Evolutionary conservation across 2,113 vertebrate genomes (phyloP).

Genomic region (Solenodon paradoxus): DNA sequence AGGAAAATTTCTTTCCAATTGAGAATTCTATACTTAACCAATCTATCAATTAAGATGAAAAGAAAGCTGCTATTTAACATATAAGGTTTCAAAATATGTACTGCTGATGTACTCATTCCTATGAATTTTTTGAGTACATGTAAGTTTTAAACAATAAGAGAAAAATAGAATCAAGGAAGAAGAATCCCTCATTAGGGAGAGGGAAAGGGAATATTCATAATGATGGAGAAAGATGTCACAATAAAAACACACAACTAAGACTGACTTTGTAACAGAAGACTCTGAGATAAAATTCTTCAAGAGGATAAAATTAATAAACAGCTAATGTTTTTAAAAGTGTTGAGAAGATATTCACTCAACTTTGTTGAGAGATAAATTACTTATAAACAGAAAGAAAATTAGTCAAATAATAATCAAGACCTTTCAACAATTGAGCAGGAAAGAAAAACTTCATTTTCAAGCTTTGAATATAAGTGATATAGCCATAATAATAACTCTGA

Average conservation of each 20-base stretch:
- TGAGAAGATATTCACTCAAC: neutral
- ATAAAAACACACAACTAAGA: neutral
- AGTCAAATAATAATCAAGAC: constrained; percentile 32
- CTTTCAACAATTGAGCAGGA: neutral
- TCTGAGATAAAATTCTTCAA: neutral
- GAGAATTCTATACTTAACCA: neutral
- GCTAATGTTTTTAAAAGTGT: neutral
- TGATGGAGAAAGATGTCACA: neutral
- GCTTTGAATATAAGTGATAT: neutral
- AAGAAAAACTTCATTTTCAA: neutral
- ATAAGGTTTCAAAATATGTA: neutral
- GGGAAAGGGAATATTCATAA: neutral
- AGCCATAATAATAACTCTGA: neutral
- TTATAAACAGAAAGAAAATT: constrained; percentile 3
- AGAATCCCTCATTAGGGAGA: neutral
- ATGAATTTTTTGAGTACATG: neutral
- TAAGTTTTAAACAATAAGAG: neutral
- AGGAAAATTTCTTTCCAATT: neutral
- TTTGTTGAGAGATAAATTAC: neutral
- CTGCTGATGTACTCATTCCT: neutral
- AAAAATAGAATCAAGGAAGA: neutral
- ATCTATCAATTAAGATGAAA: neutral
- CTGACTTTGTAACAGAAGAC: neutral
- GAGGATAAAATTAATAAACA: constrained; percentile 18
- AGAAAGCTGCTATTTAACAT: neutral